A percentile compares a stretch with the other conserved stretches of the same genome.
phyloP scores from a whole-genome alignment of 2,113 vertebrate species.

The Eonycteris spelaea region DNA sequence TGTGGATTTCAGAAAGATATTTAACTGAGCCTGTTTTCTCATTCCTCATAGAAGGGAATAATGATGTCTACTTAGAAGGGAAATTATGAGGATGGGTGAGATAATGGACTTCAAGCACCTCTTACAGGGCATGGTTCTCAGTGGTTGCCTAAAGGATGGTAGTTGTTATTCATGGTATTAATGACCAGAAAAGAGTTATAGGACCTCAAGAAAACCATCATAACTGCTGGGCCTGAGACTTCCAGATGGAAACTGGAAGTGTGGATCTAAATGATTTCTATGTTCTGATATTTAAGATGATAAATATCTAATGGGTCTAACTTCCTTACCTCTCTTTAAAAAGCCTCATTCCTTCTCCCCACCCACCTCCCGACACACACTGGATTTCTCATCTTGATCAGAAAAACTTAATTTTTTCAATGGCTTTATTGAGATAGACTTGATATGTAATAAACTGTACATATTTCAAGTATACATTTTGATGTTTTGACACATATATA shows the following conservation, averaged over 20 bases:
- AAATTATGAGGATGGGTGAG: not conserved
- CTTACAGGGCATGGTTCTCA: not conserved
- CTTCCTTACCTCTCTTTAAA: not conserved
- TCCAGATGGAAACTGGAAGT: not conserved
- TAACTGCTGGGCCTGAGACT: not conserved
- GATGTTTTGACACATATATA: not conserved
- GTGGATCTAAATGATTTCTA: not conserved
- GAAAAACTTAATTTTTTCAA: not conserved
- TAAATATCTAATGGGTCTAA: not conserved
- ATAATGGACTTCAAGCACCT: conserved; percentile 35
- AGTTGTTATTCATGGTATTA: not conserved
- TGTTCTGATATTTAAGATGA: not conserved
- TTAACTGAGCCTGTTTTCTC: not conserved
- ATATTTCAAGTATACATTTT: not conserved
- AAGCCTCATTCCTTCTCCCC: not conserved
- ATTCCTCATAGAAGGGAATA: not conserved
- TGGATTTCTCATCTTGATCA: not conserved
- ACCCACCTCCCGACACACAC: not conserved
- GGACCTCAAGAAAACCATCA: not conserved
- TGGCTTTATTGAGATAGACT: not conserved
- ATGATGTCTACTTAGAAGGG: not conserved
- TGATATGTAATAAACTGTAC: not conserved
- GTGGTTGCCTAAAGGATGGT: not conserved
- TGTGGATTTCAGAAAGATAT: not conserved
- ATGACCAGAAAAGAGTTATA: not conserved